Evolutionary conservation across 2,888 invertebrate species (phyloP).

Genomic region (Eristalis pertinax): DNA sequence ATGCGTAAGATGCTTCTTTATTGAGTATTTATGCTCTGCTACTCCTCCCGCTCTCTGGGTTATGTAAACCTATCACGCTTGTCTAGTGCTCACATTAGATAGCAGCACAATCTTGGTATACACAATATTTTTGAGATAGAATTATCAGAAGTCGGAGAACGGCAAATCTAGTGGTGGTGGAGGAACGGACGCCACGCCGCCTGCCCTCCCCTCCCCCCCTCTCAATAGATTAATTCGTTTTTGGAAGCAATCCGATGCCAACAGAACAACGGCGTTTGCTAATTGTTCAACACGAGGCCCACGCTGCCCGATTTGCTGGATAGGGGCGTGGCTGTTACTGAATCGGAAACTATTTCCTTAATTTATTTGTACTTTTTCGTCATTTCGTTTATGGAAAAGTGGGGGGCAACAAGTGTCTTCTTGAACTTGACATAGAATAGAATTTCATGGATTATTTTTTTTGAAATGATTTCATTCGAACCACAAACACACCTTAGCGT

Average conservation of each 20-base stretch:
- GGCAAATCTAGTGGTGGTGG: not conserved
- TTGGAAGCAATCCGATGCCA: not conserved
- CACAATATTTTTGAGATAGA: constrained; percentile 1
- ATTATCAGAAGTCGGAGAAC: not conserved
- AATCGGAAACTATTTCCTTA: constrained; percentile 17
- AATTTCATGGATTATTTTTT: not conserved
- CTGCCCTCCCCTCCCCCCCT: not conserved
- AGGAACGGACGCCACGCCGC: not conserved
- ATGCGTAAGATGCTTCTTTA: constrained; percentile 31
- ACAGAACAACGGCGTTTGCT: constrained; percentile 1
- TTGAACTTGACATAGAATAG: constrained; percentile 29
- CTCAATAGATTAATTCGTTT: not conserved
- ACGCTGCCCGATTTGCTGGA: not conserved
- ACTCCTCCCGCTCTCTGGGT: not conserved
- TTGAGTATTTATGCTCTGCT: not conserved
- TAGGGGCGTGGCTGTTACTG: constrained; percentile 50
- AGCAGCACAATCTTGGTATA: not conserved
- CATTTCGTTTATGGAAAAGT: not conserved
- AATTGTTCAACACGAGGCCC: constrained; percentile 3
- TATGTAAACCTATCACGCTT: constrained; percentile 27
- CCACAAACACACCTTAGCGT: not conserved
- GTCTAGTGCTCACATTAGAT: constrained; percentile 1
- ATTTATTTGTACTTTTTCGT: constrained; percentile 20
- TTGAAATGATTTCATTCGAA: not conserved
- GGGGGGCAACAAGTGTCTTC: constrained; percentile 45